Evolutionary conservation across 2,797 vertebrate genomes (phyloP), one percentile per base, ranked within the genome.

Genomic region (Cirrhinus mrigala): DNA sequence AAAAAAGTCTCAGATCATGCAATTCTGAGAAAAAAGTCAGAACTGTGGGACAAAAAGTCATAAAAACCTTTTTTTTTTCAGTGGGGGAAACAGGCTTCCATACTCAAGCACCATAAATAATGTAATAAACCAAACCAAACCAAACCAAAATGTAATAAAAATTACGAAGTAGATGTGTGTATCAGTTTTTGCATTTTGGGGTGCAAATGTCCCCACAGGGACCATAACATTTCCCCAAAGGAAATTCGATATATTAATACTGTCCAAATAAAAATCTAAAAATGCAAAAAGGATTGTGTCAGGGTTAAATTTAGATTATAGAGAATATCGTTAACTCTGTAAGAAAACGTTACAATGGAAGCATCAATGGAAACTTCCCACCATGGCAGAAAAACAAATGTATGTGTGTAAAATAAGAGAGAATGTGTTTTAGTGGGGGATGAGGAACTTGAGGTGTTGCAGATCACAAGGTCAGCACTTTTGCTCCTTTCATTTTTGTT

Each of bases 401-500:
- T 78, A 56, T 54, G 11, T 64, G 44, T 66, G 81, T 29, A 77
- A 15, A 37, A 37, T 68, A 52, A 22, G 12, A 86, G 16, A 20
- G 85, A 15, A 73, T 83, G 82, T 62, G 44, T 83, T 27, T n/a
- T 64, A 54, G 9, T 27, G 22, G 20, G 27, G 37, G 62, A 77
- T 50, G 29, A 40, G 73, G 29, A 77, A 52, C 73, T 56, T 15
- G 33, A 79, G 64, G 52, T 46, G 18, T 70, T 46, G 15, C 24
- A 7, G 62, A 90, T 90, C 91, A 92, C 92, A 93, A 93, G 94
- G 94, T 97, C 97, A 97, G 96, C 96, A 86, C 87, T 94, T 95
- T 94, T 90, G 91, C 79, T 85, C 77, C 58, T 88, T 87, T 52
- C 80, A 10, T 84, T 85, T 79, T 83, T 27, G 64, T 87, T 81